Evolutionary conservation across 2,797 vertebrate species (phyloP), one percentile per base, ranked within the genome.

Genomic region (Phoxinus dragarum): DNA sequence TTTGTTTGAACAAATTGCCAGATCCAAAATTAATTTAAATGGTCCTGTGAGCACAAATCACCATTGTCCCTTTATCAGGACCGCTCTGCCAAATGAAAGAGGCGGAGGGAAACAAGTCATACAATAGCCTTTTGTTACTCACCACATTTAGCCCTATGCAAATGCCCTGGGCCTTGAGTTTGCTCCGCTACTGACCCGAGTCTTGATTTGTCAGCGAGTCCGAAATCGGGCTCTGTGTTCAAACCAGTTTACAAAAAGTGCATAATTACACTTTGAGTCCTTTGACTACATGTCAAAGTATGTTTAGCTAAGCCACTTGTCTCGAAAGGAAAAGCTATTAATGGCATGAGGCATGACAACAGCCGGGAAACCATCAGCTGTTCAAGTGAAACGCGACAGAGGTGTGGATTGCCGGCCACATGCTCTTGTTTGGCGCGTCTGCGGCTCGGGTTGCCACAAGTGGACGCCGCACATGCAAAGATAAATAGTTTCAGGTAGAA

Each of bases 361-460:
- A 88, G 87, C 47, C 74, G 16, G 21, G 64, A 81, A 73, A 47
- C 66, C 84, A 80, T 88, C 59, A 86, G 31, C 44, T 71, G 71
- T 61, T 67, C n/a, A 73, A 80, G 80, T 77, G 74, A 87, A 87
- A 80, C 44, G 54, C 82, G 66, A 77, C 84, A 49, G 85, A 81
- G 84, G 85, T 86, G 80, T 87, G 84, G 80, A 87, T 84, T 80
- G 74, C 76, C 75, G 3, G 74, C 75, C 81, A 47, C 47, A 75
- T 47, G 81, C 79, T 89, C 80, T 74, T 72, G 49, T 82, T 86
- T 74, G 81, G 47, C 16, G 64, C 10, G 38, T 78, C 71, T n/a
- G 38, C 19, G 49, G 47, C 87, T 91, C 86, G n/a, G 86, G 82
- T 90, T 89, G 84, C 89, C 86, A 82, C 80, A 81, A 88, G 82